These are phyloP conservation scores for Morone chrysops DNA, from an alignment of 2,113 vertebrate genomes.

Conservation along the genomic window DNA sequence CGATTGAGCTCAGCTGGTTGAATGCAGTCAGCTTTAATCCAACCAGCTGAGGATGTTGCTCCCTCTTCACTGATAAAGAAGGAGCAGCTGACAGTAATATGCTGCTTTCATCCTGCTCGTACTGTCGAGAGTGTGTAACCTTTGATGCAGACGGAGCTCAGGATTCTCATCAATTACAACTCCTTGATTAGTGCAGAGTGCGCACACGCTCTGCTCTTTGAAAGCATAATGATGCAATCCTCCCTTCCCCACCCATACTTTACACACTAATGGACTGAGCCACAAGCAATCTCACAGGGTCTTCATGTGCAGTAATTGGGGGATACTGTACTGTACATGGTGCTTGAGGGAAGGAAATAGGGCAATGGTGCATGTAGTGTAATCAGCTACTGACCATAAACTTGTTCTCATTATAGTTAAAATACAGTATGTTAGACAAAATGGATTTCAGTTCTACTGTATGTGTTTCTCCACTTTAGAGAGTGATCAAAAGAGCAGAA, in stretches of 20 bases:
- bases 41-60: conserved; percentile 11
- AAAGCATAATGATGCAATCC: conserved; percentile 52
- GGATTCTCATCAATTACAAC: conserved; percentile 68
- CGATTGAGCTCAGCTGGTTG: background rate
- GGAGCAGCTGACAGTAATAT: conserved; percentile 3
- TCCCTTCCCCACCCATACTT: conserved; percentile 41
- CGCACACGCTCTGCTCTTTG: conserved; percentile 44
- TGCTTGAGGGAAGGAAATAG: background rate
- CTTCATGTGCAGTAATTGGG: conserved; percentile 45
- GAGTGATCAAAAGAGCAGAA: conserved; percentile 47
- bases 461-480: conserved; percentile 15
- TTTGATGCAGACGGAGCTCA: conserved; percentile 52
- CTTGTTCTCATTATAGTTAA: conserved; percentile 1
- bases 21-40: conserved; percentile 36
- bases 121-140: conserved; percentile 12
- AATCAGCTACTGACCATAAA: background rate
- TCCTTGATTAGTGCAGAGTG: conserved; percentile 64
- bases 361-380: background rate
- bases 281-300: conserved; percentile 32
- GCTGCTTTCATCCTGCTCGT: conserved; percentile 33
- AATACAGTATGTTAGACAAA: conserved; percentile 20
- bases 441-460: background rate
- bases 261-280: conserved; percentile 60
- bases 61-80: background rate
- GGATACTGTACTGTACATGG: background rate